A percentile compares a stretch with the other conserved stretches of the same genome.
Evolutionary conservation across 2,113 vertebrate genomes (phyloP).

Genomic region (Sylvia atricapilla): DNA sequence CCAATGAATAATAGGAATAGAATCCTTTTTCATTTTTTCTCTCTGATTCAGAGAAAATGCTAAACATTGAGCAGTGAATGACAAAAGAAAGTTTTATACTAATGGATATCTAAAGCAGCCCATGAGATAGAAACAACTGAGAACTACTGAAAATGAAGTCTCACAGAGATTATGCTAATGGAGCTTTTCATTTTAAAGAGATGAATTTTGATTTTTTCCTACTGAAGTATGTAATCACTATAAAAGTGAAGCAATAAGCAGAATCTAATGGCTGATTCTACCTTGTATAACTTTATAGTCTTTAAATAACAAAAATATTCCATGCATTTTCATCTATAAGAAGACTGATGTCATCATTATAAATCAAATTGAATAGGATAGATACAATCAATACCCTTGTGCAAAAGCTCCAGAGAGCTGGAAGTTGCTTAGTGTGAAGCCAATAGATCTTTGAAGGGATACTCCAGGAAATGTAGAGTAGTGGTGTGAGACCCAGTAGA

Average conservation of each 20-base stretch:
- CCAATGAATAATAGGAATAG: not conserved
- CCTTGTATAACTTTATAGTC: not conserved
- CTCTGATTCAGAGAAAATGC: not conserved
- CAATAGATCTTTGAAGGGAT: not conserved
- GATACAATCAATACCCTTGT: not conserved
- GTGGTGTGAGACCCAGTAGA: not conserved
- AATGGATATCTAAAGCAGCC: not conserved
- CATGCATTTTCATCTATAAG: not conserved
- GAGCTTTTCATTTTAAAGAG: not conserved
- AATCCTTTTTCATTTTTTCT: not conserved
- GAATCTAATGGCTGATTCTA: not conserved
- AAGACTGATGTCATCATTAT: not conserved
- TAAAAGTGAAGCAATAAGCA: not conserved
- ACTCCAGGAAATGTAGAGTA: not conserved
- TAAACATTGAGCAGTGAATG: not conserved
- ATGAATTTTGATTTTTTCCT: not conserved
- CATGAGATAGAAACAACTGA: not conserved
- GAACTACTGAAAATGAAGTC: not conserved
- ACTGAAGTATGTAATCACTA: not conserved
- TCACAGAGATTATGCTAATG: not conserved
- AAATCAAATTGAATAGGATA: not conserved
- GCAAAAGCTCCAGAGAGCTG: not conserved
- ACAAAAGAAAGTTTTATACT: not conserved
- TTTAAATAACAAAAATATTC: not conserved
- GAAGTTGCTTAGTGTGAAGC: not conserved